Conservation (phyloP, 2,113 vertebrate genomes). For the Mustela lutreola region DNA sequence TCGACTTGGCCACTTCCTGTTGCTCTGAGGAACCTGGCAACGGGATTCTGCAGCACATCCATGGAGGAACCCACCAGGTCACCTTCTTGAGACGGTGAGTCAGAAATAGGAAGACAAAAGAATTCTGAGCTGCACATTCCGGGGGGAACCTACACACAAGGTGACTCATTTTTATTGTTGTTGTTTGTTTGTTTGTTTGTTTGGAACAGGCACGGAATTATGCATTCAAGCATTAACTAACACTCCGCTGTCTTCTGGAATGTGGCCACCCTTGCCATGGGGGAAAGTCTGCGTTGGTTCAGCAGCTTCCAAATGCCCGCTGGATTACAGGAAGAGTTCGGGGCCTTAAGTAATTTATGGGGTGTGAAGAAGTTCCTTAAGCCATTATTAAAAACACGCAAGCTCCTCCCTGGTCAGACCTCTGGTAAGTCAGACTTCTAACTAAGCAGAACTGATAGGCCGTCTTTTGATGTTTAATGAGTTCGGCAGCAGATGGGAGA, state of each 20-base stretch:
- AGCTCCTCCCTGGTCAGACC: conserved; percentile 88
- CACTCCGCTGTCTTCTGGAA: conserved; percentile 47
- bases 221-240: conserved; percentile 48
- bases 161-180: no score
- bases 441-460: conserved; percentile 91
- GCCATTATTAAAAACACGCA: conserved; percentile 92
- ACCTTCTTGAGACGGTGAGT: neutral
- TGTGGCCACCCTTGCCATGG: conserved; percentile 67
- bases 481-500: conserved; percentile 91
- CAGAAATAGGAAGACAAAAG: conserved; percentile 49
- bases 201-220: neutral
- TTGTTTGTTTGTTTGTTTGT: neutral
- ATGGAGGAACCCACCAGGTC: neutral
- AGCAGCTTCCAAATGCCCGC: conserved; percentile 67
- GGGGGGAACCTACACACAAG: neutral
- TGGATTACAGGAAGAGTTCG: conserved; percentile 90
- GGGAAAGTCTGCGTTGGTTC: conserved; percentile 68
- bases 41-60: rapidly evolving
- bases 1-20: neutral
- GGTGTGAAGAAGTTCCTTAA: conserved; percentile 93
- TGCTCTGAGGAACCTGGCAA: neutral
- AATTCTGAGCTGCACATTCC: neutral
- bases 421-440: conserved; percentile 90
- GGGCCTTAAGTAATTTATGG: conserved; percentile 91
- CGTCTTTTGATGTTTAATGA: conserved; percentile 92